Evolutionary conservation across 2,888 invertebrate genomes (phyloP).

Genomic region (Adelphocoris suturalis): DNA sequence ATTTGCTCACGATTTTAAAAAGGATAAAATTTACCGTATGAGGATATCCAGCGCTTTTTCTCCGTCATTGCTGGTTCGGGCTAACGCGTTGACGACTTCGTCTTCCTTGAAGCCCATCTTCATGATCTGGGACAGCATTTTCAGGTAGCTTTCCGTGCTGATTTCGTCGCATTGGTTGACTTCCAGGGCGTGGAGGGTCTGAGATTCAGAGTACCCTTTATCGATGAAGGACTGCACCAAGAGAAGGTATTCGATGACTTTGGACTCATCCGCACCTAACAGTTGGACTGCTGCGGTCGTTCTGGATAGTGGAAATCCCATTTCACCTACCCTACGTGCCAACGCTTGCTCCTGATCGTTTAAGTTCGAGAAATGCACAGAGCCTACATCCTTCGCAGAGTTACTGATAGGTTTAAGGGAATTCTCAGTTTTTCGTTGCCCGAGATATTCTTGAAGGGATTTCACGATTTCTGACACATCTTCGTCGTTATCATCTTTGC

Average conservation of each 20-base stretch:
- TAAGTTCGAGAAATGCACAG: constrained; percentile 10
- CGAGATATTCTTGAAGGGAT: constrained; percentile 56
- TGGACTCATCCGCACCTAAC: constrained; percentile 90
- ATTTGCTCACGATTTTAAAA: neutral
- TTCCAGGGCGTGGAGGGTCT: constrained; percentile 80
- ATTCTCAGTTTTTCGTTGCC: constrained; percentile 25
- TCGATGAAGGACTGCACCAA: constrained; percentile 81
- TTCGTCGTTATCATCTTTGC: constrained; percentile 11
- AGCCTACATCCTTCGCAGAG: neutral
- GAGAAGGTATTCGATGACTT: constrained; percentile 84
- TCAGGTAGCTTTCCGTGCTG: constrained; percentile 79
- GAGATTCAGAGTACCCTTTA: constrained; percentile 79
- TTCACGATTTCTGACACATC: constrained; percentile 56
- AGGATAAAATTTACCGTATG: constrained; percentile 79
- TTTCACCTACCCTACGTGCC: constrained; percentile 84
- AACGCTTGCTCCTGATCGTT: constrained; percentile 59
- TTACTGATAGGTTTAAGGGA: neutral
- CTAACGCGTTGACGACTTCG: constrained; percentile 86
- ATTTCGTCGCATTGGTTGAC: constrained; percentile 79
- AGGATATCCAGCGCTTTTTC: constrained; percentile 92
- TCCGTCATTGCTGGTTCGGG: constrained; percentile 88
- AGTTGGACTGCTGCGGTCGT: constrained; percentile 89
- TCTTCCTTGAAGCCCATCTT: constrained; percentile 91
- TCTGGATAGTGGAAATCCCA: constrained; percentile 92
- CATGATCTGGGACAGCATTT: constrained; percentile 85